phyloP scores from a whole-genome alignment of 2,113 vertebrate species.

The Phyllopteryx taeniolatus region DNA sequence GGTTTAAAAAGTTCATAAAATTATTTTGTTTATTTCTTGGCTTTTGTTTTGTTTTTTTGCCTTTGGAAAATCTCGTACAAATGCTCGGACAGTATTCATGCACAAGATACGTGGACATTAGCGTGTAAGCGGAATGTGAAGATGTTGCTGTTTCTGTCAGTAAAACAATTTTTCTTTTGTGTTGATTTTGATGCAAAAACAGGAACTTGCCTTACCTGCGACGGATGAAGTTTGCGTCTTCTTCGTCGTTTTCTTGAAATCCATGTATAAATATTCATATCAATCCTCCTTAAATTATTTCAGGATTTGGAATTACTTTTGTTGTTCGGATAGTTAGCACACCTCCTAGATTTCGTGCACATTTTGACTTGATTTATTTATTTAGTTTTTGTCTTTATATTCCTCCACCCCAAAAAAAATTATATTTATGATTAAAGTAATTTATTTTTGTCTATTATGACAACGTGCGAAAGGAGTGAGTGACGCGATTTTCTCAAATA shows the following conservation, averaged over 20 bases:
- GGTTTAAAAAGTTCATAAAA: neutral
- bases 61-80: neutral
- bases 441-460: neutral
- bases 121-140: neutral
- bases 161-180: neutral
- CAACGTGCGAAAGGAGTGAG: neutral
- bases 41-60: neutral
- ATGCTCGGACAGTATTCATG: neutral
- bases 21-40: neutral
- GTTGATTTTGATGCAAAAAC: conserved; percentile 9
- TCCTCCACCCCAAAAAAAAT: conserved; percentile 5
- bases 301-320: conserved; percentile 15
- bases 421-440: conserved; percentile 17
- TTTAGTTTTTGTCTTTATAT: neutral
- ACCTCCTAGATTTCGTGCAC: conserved; percentile 43
- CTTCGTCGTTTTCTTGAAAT: conserved; percentile 2
- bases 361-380: conserved; percentile 20
- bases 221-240: conserved; percentile 15
- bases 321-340: conserved; percentile 17
- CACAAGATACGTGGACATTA: neutral
- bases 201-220: conserved; percentile 52
- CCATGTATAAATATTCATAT: conserved; percentile 12
- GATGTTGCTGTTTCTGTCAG: neutral
- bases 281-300: conserved; percentile 16
- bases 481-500: neutral